These are phyloP conservation scores for Mimas tiliae DNA, from an alignment of 2,888 invertebrate species.

Conservation along the genomic window DNA sequence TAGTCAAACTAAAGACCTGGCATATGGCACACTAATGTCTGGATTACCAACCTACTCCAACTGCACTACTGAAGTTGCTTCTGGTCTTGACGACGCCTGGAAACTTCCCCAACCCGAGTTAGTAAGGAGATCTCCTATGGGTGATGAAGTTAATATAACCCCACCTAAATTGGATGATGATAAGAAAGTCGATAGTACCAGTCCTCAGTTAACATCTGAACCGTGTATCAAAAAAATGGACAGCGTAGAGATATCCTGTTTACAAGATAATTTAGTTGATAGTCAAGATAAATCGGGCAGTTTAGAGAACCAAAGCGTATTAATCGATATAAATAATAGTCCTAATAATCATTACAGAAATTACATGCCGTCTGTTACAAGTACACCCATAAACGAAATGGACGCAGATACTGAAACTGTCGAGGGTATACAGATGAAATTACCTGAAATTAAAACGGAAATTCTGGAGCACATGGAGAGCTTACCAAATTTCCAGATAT, in stretches of 20 bases:
- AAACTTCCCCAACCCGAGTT: conserved; percentile 68
- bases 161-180: conserved; percentile 50
- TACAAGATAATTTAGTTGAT: conserved; percentile 58
- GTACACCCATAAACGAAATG: conserved; percentile 63
- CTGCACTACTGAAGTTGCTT: conserved; percentile 67
- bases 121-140: conserved; percentile 64
- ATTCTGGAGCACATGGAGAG: conserved; percentile 44
- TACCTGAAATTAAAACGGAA: conserved; percentile 48
- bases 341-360: conserved; percentile 57
- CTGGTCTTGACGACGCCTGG: conserved; percentile 66
- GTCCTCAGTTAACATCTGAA: conserved; percentile 54
- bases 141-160: conserved; percentile 50
- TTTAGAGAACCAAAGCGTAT: conserved; percentile 40
- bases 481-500: conserved; percentile 62
- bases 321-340: conserved; percentile 51
- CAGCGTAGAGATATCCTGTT: conserved; percentile 70
- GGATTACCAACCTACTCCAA: conserved; percentile 72
- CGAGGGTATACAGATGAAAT: conserved; percentile 53
- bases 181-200: conserved; percentile 43
- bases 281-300: conserved; percentile 44
- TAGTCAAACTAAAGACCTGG: conserved; percentile 70
- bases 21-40: conserved; percentile 71
- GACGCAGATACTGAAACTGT: conserved; percentile 41
- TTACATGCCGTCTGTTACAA: conserved; percentile 67
- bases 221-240: conserved; percentile 68